Percentiles rank a stretch among this genome's conserved stretches.
Conservation (phyloP, 2,888 invertebrate species). For the Oligia strigilis region DNA sequence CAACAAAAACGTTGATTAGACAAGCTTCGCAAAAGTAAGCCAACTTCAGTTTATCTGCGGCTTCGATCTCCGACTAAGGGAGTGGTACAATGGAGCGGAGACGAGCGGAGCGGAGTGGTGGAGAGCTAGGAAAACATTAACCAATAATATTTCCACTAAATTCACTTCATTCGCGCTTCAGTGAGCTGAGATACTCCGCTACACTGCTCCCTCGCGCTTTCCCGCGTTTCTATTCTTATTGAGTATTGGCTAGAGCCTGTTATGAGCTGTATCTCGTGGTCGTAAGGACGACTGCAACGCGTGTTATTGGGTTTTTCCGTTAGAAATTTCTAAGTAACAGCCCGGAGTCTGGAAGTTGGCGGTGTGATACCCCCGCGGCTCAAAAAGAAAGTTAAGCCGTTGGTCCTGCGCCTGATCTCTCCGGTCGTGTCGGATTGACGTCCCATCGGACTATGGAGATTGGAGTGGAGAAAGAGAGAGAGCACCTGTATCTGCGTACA, state of each 20-base stretch:
- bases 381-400: too few relatives aligned
- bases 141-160: conserved; percentile 2
- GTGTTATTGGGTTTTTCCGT: not conserved
- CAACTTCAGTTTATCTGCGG: conserved; percentile 45
- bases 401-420: too few relatives aligned
- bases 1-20: conserved; percentile 61
- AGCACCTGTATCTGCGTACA: not conserved
- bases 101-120: not conserved
- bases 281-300: not conserved
- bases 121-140: not conserved
- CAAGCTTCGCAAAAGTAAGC: conserved; percentile 38
- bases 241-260: not conserved
- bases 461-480: too few relatives aligned
- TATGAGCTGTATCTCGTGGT: not conserved
- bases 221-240: not conserved
- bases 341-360: not conserved
- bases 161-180: not conserved
- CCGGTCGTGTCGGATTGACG: too few relatives aligned
- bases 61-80: conserved; percentile 32
- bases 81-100: not conserved
- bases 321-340: not conserved
- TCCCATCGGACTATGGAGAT: too few relatives aligned
- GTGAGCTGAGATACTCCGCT: not conserved
- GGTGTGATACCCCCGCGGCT: too few relatives aligned
- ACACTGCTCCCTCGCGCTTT: not conserved